phyloP scores from a whole-genome alignment of 2,113 vertebrate genomes.

The Hyperopisus bebe region DNA sequence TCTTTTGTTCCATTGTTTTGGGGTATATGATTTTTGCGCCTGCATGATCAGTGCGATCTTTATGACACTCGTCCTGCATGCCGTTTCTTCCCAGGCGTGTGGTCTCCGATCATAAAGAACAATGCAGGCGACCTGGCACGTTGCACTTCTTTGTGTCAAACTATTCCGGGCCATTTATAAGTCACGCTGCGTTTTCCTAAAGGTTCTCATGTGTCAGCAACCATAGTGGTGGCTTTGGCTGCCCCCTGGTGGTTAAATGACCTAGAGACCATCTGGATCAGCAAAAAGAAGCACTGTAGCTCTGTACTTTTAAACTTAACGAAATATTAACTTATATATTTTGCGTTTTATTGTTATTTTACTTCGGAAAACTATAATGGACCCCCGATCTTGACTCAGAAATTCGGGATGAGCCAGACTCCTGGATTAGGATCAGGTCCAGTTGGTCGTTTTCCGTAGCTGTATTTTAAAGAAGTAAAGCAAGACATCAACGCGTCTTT shows the following conservation, averaged over 20 bases:
- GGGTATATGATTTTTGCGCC: not conserved
- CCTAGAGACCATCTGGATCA: not conserved
- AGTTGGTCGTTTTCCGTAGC: not conserved
- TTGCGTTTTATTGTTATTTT: not conserved
- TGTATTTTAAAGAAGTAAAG: not conserved
- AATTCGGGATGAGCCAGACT: not conserved
- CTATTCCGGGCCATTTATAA: slow-evolving; percentile 4
- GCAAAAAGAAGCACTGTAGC: not conserved
- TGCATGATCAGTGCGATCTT: not conserved
- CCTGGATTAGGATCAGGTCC: not conserved
- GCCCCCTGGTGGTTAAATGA: slow-evolving; percentile 13
- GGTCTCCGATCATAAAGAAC: not conserved
- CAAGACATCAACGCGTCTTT: not conserved
- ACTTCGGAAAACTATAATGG: not conserved
- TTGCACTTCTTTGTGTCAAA: slow-evolving; percentile 6
- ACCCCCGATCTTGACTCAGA: not conserved
- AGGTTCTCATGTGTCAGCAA: not conserved
- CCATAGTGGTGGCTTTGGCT: not conserved
- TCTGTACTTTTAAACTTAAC: not conserved
- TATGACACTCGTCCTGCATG: not conserved
- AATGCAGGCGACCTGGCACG: slow-evolving; percentile 4
- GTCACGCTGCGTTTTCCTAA: slow-evolving; percentile 10
- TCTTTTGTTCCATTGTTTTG: not conserved
- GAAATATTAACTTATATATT: not conserved
- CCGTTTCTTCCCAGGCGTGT: not conserved